Base-by-base conservation (phyloP, 2,113 vertebrate species). In the Amphiprion ocellaris region DNA sequence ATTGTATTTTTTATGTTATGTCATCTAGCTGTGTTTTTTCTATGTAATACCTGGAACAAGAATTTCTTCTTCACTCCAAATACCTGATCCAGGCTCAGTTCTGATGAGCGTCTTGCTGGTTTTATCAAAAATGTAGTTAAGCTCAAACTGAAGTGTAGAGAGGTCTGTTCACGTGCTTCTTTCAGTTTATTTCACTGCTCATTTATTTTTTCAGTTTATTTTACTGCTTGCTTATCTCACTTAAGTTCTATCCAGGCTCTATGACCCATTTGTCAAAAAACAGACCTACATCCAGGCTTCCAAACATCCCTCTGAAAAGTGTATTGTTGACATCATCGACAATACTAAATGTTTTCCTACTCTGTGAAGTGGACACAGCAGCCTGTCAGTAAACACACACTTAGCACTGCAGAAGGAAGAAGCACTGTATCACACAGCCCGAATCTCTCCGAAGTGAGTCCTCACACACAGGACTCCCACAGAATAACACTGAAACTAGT, bases 301-400 rank as follows among this genome's bases (percentile, higher is more conserved):
- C 61, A 55, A 55, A 63, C 50, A 41, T 30, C 59, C 21, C 10
- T 64, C 24, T 41, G 52, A 65, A 50, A 71, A 54, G 37, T 15
- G 4, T 23, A 44, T 28, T 71, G 30, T 72, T 65, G 74, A 67
- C 41, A 71, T 54, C 24, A 28, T n/a, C 46, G 33, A 72, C 24
- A 62, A 50, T 39, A 21, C 17, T n/a, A 62, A 67, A 65, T 19
- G 24, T 47, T 56, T 50, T 56, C 33, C 49, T 28, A 21, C 54
- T 58, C 30, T 15, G 2, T 68, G 68, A 72, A 21, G n/a, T 10
- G 50, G 49, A 68, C 23, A 55, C 54, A 67, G 49, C 21, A 39
- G 39, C 37, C n/a, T 15, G 19, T 60, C 56, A 10, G 55, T 41
- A 62, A 72, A 77, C 28, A 60, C 53, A 63, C 52, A 67, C 58